Percentiles rank a stretch among this genome's conserved stretches.
Evolutionary conservation across 2,888 invertebrate species (phyloP).

Genomic region (Punctoribates punctum): DNA sequence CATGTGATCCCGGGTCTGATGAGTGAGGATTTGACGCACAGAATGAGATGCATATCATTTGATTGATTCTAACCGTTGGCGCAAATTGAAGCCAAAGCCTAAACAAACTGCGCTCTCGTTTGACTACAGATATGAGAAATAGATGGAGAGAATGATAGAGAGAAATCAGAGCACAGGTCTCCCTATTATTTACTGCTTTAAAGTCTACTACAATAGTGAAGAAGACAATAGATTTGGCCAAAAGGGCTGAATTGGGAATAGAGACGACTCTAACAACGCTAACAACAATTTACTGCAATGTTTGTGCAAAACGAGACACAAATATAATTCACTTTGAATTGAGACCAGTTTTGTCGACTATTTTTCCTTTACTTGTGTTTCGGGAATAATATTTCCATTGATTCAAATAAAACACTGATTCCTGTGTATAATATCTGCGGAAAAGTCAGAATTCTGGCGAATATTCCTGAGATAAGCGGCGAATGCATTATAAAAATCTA

Average conservation of each 20-base stretch:
- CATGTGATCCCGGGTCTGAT: neutral
- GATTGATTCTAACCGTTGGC: neutral
- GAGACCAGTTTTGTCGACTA: neutral
- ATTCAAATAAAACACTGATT: neutral
- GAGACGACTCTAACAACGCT: slow-evolving; percentile 13
- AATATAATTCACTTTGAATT: slow-evolving; percentile 27
- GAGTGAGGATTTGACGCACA: slow-evolving; percentile 15
- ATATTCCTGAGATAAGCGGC: neutral
- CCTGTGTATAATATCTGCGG: neutral
- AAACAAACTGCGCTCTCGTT: neutral
- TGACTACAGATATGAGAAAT: neutral
- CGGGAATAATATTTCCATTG: slow-evolving; percentile 16
- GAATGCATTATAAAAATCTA: neutral
- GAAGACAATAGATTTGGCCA: slow-evolving; percentile 26
- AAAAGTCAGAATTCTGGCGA: neutral
- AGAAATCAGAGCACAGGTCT: neutral
- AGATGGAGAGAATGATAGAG: neutral
- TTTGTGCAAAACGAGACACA: neutral
- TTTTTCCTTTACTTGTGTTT: neutral
- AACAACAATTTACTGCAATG: slow-evolving; percentile 14
- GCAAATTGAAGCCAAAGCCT: no score
- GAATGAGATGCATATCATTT: neutral
- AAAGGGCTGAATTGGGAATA: slow-evolving; percentile 17
- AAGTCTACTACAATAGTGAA: neutral
- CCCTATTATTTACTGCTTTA: neutral